Evolutionary conservation across 23 tunicate genomes (phyloP), one percentile per base, ranked within the genome.

Genomic region (Corella eumyota): DNA sequence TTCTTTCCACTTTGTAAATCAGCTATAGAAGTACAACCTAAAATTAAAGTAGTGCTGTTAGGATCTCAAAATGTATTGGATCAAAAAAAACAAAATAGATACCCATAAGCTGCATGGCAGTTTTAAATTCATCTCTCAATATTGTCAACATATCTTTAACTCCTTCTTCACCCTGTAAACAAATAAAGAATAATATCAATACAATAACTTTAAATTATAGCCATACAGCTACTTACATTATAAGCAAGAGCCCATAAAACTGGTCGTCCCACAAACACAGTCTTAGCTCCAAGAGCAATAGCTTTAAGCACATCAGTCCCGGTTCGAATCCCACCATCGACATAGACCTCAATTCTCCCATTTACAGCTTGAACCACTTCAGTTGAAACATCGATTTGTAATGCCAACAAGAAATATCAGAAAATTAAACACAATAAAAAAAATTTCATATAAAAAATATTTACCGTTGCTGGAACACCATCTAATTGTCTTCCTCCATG

Each of bases 261-360:
- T 15, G 93, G 93, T 60, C 93, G 38, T 11, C 93, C 93, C 33
- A 83, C 54, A 37, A 83, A 83, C 29, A 83, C 93, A 15, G 93
- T 82, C 56, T 34, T 68, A 3, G 93, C 93, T 5, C 93, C 93
- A 24, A 83, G 66, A 30, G 93, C 93, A 45, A 83, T 34, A 17
- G 93, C 93, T 53, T 83, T 83, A 2, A 67, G 24, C 17, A 83
- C 73, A 64, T 83, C 93, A 34, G 70, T 65, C 5, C 93, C 93
- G 31, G 48, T 65, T 38, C 93, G 40, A 2, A 83, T 60, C 26
- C 93, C 93, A 37, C 93, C 83, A 56, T 83, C 93, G 4, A 83
- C 31, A 28, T 61, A 75, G 9, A 83, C 82, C 20, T 83, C 82
- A 61, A 82, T 74, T 63, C 30, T 37, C 23, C 83, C 82, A 45